Evolutionary conservation across 2,888 invertebrate genomes (phyloP).

Genomic region (Callyntrura sp.): DNA sequence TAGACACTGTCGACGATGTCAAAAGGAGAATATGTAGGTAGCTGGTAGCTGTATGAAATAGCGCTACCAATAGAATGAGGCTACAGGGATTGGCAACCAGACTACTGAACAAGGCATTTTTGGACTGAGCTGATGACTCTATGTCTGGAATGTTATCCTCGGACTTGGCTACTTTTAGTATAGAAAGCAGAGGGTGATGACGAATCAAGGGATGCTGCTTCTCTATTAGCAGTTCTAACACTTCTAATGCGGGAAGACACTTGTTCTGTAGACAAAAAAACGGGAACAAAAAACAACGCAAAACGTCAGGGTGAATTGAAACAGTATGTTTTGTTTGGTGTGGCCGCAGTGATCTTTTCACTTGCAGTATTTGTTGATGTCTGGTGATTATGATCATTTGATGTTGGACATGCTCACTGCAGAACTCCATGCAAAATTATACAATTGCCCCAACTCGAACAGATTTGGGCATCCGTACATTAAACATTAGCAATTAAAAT

Average conservation of each 20-base stretch:
- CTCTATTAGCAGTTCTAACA: slow-evolving; percentile 94
- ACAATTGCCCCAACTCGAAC: no score
- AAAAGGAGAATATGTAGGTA: slow-evolving; percentile 70
- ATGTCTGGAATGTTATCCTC: slow-evolving; percentile 91
- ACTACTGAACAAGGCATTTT: slow-evolving; percentile 78
- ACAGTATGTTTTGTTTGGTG: no score
- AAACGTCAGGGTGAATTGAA: slow-evolving; percentile 6
- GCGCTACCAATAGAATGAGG: slow-evolving; percentile 70
- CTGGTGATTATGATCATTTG: no score
- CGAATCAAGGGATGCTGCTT: slow-evolving; percentile 93
- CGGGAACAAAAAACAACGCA: background rate
- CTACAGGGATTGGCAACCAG: slow-evolving; percentile 75
- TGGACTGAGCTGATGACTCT: slow-evolving; percentile 85
- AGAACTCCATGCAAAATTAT: no score
- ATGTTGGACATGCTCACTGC: no score
- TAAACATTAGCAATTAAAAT: no score
- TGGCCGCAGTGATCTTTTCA: no score
- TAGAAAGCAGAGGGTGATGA: slow-evolving; percentile 94
- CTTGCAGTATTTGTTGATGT: no score
- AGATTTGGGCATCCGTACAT: no score
- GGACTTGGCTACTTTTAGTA: slow-evolving; percentile 97
- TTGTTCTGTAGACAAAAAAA: slow-evolving; percentile 89
- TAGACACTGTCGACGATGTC: slow-evolving; percentile 61
- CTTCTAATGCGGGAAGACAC: slow-evolving; percentile 92
- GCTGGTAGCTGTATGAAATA: slow-evolving; percentile 66